These are phyloP conservation scores for Drosophila quadrilineata DNA, from an alignment of 1,140 invertebrate species.

Conservation along the genomic window DNA sequence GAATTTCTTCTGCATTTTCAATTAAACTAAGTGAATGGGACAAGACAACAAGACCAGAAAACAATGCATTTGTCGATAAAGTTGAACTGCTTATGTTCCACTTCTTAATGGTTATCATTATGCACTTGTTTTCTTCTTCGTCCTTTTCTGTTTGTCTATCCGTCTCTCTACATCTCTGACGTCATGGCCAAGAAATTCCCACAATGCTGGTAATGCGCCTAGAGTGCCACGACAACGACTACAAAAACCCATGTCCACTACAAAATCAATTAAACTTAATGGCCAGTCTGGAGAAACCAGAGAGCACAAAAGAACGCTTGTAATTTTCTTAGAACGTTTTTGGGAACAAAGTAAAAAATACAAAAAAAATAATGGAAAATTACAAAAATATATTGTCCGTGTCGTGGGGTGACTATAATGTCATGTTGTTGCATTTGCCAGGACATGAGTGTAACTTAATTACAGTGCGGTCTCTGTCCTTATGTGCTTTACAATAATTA, in stretches of 20 bases:
- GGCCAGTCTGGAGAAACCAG: constrained; percentile 31
- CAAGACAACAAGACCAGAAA: constrained; percentile 23
- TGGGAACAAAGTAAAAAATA: not conserved
- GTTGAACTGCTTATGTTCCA: constrained; percentile 13
- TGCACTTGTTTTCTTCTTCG: constrained; percentile 1
- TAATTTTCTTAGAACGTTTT: constrained; percentile 15
- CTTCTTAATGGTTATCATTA: constrained; percentile 2
- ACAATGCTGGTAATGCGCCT: not conserved
- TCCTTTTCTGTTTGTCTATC: constrained; percentile 13
- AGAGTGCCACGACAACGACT: constrained; percentile 7
- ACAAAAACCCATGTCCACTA: constrained; percentile 47
- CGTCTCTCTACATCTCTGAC: too few species aligned
- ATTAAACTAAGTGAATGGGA: constrained; percentile 53
- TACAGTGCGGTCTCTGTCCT: constrained; percentile 18
- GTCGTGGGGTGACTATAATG: not conserved
- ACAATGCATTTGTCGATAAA: too few species aligned
- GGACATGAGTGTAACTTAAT: constrained; percentile 35
- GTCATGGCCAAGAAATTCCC: constrained; percentile 11
- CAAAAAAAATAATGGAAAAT: constrained; percentile 1
- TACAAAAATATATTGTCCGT: too few species aligned
- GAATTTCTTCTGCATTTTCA: too few species aligned
- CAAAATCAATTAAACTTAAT: constrained; percentile 69
- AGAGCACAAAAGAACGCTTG: constrained; percentile 34
- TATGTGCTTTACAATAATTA: constrained; percentile 24
- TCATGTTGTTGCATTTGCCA: not conserved